A percentile compares a stretch with the other conserved stretches of the same genome.
Conservation (phyloP, 2,797 vertebrate genomes). For the Bryconaethiops microstoma region DNA sequence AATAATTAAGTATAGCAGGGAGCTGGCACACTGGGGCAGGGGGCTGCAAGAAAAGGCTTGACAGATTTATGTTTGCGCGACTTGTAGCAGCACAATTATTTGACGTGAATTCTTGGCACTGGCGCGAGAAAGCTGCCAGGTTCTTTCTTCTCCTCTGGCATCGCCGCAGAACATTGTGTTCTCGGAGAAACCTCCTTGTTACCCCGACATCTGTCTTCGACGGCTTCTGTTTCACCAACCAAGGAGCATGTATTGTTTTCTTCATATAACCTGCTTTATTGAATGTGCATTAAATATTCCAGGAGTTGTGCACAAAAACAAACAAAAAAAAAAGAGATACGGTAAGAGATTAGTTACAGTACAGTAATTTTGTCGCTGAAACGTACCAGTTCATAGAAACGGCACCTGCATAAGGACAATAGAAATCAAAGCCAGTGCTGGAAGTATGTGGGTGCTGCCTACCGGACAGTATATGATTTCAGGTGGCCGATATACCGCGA, state of each 20-base stretch:
- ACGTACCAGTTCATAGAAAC: conserved; percentile 5
- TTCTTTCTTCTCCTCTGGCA: neutral
- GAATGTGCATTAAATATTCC: conserved; percentile 16
- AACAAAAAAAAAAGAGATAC: neutral
- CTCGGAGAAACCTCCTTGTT: neutral
- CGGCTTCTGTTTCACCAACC: neutral
- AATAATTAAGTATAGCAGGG: neutral
- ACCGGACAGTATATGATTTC: neutral
- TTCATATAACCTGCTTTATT: conserved; percentile 22
- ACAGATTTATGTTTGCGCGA: conserved; percentile 23
- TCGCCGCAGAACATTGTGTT: neutral
- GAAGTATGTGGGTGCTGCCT: neutral
- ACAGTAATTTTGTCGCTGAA: neutral
- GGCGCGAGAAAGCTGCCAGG: neutral
- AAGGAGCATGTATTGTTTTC: neutral
- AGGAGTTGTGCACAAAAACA: neutral
- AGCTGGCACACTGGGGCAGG: neutral
- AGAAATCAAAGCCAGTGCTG: conserved; percentile 15
- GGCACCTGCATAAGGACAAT: neutral
- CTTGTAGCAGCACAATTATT: conserved; percentile 18
- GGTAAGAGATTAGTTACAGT: neutral
- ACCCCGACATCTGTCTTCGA: neutral
- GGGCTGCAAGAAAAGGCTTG: neutral
- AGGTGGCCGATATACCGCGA: conserved; percentile 20
- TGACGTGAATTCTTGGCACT: conserved; percentile 2